Base-by-base conservation (phyloP, 2,113 vertebrate genomes). In the Tursiops truncatus region DNA sequence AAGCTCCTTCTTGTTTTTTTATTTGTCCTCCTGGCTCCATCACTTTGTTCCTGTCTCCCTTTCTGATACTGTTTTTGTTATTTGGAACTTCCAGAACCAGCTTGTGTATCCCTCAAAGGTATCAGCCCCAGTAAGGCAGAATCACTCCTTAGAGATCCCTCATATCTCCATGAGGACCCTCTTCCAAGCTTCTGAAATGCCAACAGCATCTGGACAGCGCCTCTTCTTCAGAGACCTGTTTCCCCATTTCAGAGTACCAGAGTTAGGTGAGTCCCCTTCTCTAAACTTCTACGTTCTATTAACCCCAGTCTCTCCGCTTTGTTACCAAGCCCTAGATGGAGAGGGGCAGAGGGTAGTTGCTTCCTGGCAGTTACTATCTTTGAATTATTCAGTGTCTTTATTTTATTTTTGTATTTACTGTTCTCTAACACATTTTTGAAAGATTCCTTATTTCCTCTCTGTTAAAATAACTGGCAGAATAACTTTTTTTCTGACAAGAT, bases 31-130 rank as follows among this genome's bases (percentile, higher is more conserved):
- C 23, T 62, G 21, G 4, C 8, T 28, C 6, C 31, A 47, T 12
- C 33, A 17, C 2, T 31, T 4, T 47, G 4, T 6, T 80, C 10
- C 2, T 41, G 1, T 3, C 17, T 17, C 5, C 53, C 1, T 31
- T 71, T 73, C 41, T 50, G 5, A 31, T 13, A 25, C 10, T 38
- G 33, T 36, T 70, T 65, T 50, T 44, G 6, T 11, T 65, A 4
- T 44, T 80, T 85, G 28, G 4, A 25, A 44, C 2, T 44, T 10
- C 0, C 1, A 68, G 47, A 80, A 62, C 10, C 25, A 85, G 21
- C 10, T 50, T 44, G 23, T 33, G 9, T 9, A 26, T 8, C 1
- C 5, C 36, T 89, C 44, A 41, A 21, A 79, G 44, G 21, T 8
- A 47, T 47, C 1, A 26, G 18, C 0, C 33, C 31, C 8, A 56